Percentiles rank a stretch among this genome's conserved stretches.
Evolutionary conservation across 2,113 vertebrate genomes (phyloP).

Genomic region (Istiophorus platypterus): DNA sequence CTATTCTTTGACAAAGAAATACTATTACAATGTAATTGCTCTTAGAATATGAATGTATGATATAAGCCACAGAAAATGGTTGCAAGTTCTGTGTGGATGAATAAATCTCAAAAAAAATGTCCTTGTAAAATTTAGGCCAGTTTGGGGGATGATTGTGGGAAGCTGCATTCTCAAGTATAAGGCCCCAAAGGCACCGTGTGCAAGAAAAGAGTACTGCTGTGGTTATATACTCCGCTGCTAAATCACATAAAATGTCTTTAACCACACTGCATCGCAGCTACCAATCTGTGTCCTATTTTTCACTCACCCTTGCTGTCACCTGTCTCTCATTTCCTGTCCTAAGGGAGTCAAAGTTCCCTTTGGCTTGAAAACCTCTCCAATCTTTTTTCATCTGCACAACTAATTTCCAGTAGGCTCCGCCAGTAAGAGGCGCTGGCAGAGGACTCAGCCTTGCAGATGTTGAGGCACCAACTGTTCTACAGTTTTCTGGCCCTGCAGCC

Average conservation of each 20-base stretch:
- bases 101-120: not conserved
- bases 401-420: conserved; percentile 64
- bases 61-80: not conserved
- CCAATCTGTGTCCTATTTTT: conserved; percentile 73
- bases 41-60: not conserved
- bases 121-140: conserved; percentile 49
- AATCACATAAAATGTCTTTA: conserved; percentile 66
- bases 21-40: not conserved
- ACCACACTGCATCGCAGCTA: conserved; percentile 62
- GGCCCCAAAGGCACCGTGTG: conserved; percentile 28
- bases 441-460: conserved; percentile 54
- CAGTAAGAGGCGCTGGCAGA: conserved; percentile 53
- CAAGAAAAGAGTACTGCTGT: conserved; percentile 30
- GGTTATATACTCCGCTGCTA: conserved; percentile 38
- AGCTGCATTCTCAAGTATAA: conserved; percentile 10
- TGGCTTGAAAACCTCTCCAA: conserved; percentile 64
- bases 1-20: not conserved
- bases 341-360: conserved; percentile 70
- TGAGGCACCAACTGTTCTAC: conserved; percentile 46
- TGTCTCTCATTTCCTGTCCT: conserved; percentile 70
- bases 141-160: conserved; percentile 37
- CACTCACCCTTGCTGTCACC: conserved; percentile 67
- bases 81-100: not conserved
- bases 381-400: conserved; percentile 66
- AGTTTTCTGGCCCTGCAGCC: conserved; percentile 42